phyloP scores from a whole-genome alignment of 2,888 invertebrate genomes.

The Corythucha ciliata region DNA sequence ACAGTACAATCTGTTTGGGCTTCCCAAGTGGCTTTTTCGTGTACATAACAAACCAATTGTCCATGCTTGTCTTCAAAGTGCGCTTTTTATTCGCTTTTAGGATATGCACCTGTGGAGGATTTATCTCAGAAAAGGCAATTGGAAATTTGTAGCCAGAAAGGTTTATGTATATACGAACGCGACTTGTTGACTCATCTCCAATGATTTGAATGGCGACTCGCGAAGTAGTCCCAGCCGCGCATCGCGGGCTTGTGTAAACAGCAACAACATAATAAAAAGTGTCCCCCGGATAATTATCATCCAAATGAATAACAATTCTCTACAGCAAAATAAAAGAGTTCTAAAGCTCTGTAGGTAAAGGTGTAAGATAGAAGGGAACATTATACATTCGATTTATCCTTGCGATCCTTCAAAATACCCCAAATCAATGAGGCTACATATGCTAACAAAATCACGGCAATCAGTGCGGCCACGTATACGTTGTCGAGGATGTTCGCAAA shows the following conservation, averaged over 20 bases:
- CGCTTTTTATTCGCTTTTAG: no score
- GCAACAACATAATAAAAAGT: not conserved
- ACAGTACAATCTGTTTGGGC: not conserved
- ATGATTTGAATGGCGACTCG: not conserved
- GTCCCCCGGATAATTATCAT: constrained; percentile 2
- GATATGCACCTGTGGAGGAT: no score
- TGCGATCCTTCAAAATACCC: not conserved
- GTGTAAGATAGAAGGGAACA: no score
- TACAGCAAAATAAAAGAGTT: not conserved
- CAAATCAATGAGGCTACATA: not conserved
- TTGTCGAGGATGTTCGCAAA: not conserved
- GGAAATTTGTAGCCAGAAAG: no score
- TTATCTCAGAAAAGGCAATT: no score
- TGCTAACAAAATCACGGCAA: not conserved
- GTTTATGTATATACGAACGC: no score
- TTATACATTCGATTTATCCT: not conserved
- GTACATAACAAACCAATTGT: constrained; percentile 9
- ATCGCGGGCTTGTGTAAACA: not conserved
- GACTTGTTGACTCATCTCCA: not conserved
- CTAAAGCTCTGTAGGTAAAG: no score
- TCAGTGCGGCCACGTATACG: not conserved
- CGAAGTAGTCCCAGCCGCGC: not conserved
- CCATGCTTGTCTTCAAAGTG: constrained; percentile 1
- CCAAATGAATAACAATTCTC: not conserved
- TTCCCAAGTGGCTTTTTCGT: not conserved